Conservation (phyloP, 2,113 vertebrate genomes). For the Aptenodytes forsteri region DNA sequence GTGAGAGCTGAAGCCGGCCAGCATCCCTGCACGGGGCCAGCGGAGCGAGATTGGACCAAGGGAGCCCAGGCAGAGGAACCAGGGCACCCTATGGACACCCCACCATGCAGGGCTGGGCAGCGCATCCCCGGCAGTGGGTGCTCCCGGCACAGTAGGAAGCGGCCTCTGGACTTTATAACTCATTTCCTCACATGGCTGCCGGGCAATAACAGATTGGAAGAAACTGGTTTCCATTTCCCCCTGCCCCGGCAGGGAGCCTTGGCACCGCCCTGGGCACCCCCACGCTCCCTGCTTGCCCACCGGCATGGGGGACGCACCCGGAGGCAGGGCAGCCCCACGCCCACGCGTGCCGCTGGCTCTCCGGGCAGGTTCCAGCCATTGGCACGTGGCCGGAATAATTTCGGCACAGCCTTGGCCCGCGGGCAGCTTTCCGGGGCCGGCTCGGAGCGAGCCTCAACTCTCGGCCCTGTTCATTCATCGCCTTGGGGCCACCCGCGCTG, state of each 20-base stretch:
- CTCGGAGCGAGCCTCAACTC: not conserved
- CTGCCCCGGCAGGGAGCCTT: not conserved
- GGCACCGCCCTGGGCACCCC: not conserved
- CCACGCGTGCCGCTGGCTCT: slow-evolving; percentile 23
- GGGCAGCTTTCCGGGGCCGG: slow-evolving; percentile 40
- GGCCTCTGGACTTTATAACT: slow-evolving; percentile 67
- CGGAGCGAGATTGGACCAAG: not conserved
- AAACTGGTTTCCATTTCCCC: slow-evolving; percentile 42
- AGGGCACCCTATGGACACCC: not conserved
- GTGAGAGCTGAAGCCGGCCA: not conserved
- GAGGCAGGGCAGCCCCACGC: slow-evolving; percentile 11
- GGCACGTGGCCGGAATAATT: slow-evolving; percentile 55
- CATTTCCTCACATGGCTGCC: slow-evolving; percentile 62
- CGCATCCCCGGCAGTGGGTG: not conserved
- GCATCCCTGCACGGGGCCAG: fast-evolving
- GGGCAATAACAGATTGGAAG: slow-evolving; percentile 43
- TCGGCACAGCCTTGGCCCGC: slow-evolving; percentile 41
- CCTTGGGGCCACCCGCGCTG: not conserved
- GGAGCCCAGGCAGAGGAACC: not conserved
- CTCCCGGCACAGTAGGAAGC: not conserved
- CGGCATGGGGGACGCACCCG: not conserved
- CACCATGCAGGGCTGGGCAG: not conserved
- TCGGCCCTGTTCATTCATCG: slow-evolving; percentile 33
- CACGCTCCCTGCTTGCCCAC: not conserved
- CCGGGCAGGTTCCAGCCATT: slow-evolving; percentile 43